Base-by-base conservation (phyloP, 37 sponge, comb jelly and placozoan species). In the Bolinopsis microptera region DNA sequence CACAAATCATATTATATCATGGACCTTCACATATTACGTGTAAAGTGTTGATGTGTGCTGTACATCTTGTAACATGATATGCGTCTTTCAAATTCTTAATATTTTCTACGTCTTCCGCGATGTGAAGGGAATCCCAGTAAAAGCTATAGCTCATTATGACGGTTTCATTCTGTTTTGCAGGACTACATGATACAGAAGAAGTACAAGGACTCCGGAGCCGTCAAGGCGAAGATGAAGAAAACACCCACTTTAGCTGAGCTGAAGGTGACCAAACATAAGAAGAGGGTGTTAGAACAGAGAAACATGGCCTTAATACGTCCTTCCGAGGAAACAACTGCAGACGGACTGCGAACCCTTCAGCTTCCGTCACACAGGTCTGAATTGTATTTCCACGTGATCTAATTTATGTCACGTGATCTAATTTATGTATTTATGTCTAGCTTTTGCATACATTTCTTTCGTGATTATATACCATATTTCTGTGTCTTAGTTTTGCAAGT, bases 171-270 rank as follows among this genome's bases (percentile, higher is more conserved):
- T 48, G 61, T 48, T 28, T 21, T 35, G 3, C 80, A 77, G 80
- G 80, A 77, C 33, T 77, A 77, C 35, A 77, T 77, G 35, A 1
- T 35, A 3, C 80, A 77, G 80, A 77, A 77, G 80, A 77, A 32
- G 80, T 72, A 28, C 74, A 48, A 48, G 61, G 61, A 48, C 61
- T 5, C 61, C 61, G 61, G 61, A 13, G 26, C 26, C 18, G 1
- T 8, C 36, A 77, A 77, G 18, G 80, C 80, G 0, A 77, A 77
- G 35, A 32, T 77, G 80, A 77, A 77, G 80, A 77, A 77, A 32
- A 77, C 80, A 13, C 80, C 80, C 80, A 77, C 80, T 1, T 32
- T 77, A 16, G 80, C 80, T 1, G 36, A 77, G 36, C 36, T 77
- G 21, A 77, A 35, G 32, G 80, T 32, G 32, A 22, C 80, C 28